Evolutionary conservation across 2,797 vertebrate genomes (phyloP).

Genomic region (Crenuchus spilurus): DNA sequence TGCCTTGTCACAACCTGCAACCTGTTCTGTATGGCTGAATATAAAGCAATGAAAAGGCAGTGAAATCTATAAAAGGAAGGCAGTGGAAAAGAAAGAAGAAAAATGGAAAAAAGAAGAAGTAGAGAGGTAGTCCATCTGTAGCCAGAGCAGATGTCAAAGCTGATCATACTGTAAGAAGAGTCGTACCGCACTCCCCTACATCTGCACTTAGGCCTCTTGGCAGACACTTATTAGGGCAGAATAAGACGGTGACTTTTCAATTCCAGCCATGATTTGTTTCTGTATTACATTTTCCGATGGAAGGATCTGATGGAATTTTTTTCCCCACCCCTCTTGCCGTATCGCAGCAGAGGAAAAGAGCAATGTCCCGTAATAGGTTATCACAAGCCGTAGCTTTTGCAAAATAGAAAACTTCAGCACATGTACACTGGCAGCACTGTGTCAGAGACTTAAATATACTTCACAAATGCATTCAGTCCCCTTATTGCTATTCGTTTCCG

Average conservation of each 20-base stretch:
- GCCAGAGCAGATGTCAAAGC: constrained; percentile 88
- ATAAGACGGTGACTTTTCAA: constrained; percentile 99
- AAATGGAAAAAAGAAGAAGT: constrained; percentile 4
- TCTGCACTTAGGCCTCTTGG: constrained; percentile 93
- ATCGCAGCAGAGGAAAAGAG: constrained; percentile 75
- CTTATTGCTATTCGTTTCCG: constrained; percentile 95
- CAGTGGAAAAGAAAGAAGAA: constrained; percentile 7
- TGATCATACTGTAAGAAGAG: constrained; percentile 92
- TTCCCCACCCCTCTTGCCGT: constrained; percentile 69
- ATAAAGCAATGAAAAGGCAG: neutral
- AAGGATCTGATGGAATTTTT: constrained; percentile 98
- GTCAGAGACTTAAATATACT: constrained; percentile 95
- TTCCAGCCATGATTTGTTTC: constrained; percentile 99
- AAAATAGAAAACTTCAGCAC: constrained; percentile 97
- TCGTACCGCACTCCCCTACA: constrained; percentile 87
- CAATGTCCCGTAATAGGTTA: constrained; percentile 97
- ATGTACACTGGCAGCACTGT: constrained; percentile 98
- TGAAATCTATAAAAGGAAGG: neutral
- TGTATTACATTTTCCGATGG: constrained; percentile 92
- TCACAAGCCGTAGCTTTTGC: constrained; percentile 93
- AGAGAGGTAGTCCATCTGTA: constrained; percentile 66
- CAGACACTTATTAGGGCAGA: constrained; percentile 98
- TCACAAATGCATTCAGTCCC: constrained; percentile 98
- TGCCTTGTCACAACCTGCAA: neutral
- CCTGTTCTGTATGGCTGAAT: neutral